Percentiles rank a stretch among this genome's conserved stretches.
phyloP scores from a whole-genome alignment of 2,797 vertebrate genomes.

The Epinephelus malabaricus region DNA sequence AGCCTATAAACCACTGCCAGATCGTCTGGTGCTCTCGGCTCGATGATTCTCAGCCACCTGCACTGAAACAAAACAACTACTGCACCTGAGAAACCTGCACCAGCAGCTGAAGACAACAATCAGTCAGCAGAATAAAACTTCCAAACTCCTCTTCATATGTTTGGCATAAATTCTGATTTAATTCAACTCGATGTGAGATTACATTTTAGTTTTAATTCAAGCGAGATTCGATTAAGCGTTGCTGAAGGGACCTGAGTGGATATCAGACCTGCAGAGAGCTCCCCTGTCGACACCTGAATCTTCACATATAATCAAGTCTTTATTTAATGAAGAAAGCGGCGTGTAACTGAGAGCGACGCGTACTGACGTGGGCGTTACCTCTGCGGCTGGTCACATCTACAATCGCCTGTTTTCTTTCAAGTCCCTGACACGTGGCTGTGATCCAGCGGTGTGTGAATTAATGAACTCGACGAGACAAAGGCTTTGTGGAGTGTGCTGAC shows the following conservation, averaged over 20 bases:
- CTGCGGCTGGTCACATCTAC: neutral
- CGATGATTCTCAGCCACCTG: no score
- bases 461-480: conserved; percentile 10
- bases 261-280: conserved; percentile 40
- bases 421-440: neutral
- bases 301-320: conserved; percentile 47
- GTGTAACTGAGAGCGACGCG: conserved; percentile 33
- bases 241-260: conserved; percentile 36
- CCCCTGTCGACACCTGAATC: conserved; percentile 23
- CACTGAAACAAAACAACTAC: no score
- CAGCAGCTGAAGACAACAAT: no score
- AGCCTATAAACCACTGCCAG: no score
- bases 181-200: conserved; percentile 36
- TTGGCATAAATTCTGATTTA: no score
- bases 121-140: no score
- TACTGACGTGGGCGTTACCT: neutral
- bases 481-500: neutral
- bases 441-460: neutral
- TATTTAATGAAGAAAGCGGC: conserved; percentile 44
- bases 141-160: no score
- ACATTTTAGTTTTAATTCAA: conserved; percentile 54
- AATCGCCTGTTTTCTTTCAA: neutral
- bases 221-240: conserved; percentile 42
- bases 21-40: no score
- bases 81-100: no score